phyloP scores from a whole-genome alignment of 1,140 invertebrate genomes.

The Archegozetes longisetosus region DNA sequence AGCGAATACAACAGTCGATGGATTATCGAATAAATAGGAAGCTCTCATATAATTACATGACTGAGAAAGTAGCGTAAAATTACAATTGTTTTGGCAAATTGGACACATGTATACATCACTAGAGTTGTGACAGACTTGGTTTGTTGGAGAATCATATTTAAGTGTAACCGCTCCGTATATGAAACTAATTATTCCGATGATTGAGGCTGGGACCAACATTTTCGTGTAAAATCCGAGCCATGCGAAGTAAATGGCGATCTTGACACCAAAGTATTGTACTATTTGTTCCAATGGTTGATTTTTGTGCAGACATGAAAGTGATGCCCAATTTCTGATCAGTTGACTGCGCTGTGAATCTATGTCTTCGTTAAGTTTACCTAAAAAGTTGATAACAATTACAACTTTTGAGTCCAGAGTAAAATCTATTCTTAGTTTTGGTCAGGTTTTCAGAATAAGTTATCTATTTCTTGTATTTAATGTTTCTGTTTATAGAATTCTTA shows the following conservation, averaged over 20 bases:
- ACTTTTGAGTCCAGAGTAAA: too few species aligned
- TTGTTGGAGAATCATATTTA: constrained; percentile 50
- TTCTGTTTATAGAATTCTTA: too few species aligned
- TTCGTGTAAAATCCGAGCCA: constrained; percentile 46
- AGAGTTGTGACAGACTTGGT: constrained; percentile 57
- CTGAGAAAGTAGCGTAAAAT: constrained; percentile 69
- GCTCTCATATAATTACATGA: constrained; percentile 67
- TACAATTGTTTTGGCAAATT: constrained; percentile 64
- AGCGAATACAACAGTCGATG: constrained; percentile 79
- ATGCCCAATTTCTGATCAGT: constrained; percentile 78
- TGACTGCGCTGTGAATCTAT: constrained; percentile 25
- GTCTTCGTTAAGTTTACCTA: constrained; percentile 14
- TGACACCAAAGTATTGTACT: constrained; percentile 80
- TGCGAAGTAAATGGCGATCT: constrained; percentile 46
- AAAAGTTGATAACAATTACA: too few species aligned
- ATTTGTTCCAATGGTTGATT: constrained; percentile 76
- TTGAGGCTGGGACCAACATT: constrained; percentile 39
- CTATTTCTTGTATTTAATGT: too few species aligned
- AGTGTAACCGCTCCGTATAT: constrained; percentile 48
- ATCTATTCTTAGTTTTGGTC: too few species aligned
- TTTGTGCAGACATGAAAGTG: constrained; percentile 67
- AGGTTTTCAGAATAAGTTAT: too few species aligned
- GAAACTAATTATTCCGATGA: constrained; percentile 38
- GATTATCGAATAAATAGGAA: constrained; percentile 89
- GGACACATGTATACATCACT: constrained; percentile 57